These are phyloP conservation scores for Acanthosepion lycidas DNA, from an alignment of 2,888 invertebrate genomes.

Conservation along the genomic window DNA sequence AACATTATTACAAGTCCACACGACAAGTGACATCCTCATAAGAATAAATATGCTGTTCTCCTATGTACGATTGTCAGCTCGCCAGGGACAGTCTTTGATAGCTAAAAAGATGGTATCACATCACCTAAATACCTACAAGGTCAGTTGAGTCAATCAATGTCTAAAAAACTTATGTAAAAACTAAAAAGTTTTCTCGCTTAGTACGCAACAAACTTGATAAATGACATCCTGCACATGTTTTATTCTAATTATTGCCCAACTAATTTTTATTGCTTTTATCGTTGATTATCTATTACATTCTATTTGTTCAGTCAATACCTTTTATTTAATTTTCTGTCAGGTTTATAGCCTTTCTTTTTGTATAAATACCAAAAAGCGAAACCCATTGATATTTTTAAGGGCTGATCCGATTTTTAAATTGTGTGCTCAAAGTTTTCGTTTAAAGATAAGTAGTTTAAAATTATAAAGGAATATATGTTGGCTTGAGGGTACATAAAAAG, in stretches of 20 bases:
- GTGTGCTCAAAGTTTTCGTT: no score
- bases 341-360: no score
- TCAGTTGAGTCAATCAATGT: slow-evolving; percentile 39
- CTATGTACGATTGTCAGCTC: neutral
- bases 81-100: neutral
- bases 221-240: neutral
- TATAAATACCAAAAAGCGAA: no score
- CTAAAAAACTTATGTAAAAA: neutral
- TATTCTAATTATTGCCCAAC: neutral
- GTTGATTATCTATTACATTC: neutral
- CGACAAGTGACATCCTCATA: neutral
- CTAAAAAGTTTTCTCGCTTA: no score
- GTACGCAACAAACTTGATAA: neutral
- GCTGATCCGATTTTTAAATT: no score
- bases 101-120: neutral
- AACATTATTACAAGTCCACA: neutral
- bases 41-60: neutral
- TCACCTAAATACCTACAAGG: neutral
- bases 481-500: no score
- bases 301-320: no score
- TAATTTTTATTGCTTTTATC: neutral
- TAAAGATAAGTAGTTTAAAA: no score
- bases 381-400: no score
- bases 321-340: no score
- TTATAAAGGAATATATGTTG: no score